Evolutionary conservation across 2,888 invertebrate genomes (phyloP).

Genomic region (Apodemia mormo): DNA sequence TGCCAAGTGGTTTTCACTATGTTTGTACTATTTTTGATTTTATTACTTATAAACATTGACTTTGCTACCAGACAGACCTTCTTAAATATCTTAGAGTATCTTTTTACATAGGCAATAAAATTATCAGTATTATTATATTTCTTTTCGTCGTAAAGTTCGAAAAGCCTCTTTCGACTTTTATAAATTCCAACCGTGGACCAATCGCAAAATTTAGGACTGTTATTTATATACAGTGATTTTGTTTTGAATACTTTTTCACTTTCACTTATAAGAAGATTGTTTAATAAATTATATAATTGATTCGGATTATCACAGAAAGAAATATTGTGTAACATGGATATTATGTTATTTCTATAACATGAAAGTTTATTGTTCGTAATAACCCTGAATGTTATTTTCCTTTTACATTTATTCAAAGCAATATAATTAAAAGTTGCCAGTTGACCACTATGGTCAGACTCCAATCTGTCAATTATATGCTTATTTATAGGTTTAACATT

Average conservation of each 20-base stretch:
- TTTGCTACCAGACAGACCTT: not conserved
- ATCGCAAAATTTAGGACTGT: not conserved
- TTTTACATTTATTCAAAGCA: not conserved
- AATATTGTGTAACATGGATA: too few species aligned
- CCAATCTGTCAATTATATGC: not conserved
- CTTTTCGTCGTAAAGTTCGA: too few species aligned
- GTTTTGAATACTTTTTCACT: not conserved
- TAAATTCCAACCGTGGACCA: not conserved
- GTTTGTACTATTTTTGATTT: too few species aligned
- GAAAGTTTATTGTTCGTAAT: not conserved
- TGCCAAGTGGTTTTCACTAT: too few species aligned
- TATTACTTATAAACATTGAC: not conserved
- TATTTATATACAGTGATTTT: not conserved
- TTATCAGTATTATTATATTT: too few species aligned
- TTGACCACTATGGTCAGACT: not conserved
- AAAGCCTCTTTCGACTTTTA: too few species aligned
- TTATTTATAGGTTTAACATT: not conserved
- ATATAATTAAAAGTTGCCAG: not conserved
- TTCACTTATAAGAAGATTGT: not conserved
- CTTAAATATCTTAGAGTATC: not conserved
- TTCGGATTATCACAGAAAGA: too few species aligned
- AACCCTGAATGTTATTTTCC: not conserved
- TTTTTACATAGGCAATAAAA: too few species aligned
- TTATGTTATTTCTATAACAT: not conserved
- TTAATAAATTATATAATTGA: not conserved